Base-by-base conservation (phyloP, 2,113 vertebrate genomes). In the Ageneiosus marmoratus region DNA sequence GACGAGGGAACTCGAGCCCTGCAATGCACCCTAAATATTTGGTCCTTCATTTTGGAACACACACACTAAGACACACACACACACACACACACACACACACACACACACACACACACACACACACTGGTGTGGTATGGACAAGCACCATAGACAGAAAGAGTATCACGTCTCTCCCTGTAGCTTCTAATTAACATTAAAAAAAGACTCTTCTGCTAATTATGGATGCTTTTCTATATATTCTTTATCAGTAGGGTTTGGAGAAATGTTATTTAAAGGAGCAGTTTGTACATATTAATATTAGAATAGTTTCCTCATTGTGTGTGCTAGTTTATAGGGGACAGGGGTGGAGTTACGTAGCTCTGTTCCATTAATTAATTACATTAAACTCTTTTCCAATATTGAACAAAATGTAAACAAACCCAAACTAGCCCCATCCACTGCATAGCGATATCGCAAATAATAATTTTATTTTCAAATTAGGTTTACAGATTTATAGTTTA, bases 11-110 rank as follows among this genome's bases (percentile, higher is more conserved):
- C 74, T 55, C 20, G 50, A 82, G 80, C 78, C 84, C 10, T 51
- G 67, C 55, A 48, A 76, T 70, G 15, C 37, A 41, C 41, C 76
- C 4, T 70, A 60, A 73, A 78, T 70, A 78, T 87, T 84, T 84
- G 86, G 86, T 87, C 86, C 86, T 85, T 70, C 58, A 16, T 81
- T 51, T 55, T 50, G 37, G 27, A 46, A 32, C n/a, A n/a, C n/a
- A n/a, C n/a, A n/a, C n/a, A 77, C 65, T 29, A 48, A 37, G 15
- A 32, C 4, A 79, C 5, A 55, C 20, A 77, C 50, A 82, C 18
- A n/a, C n/a, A n/a, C n/a, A n/a, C 12, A 55, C 44, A 58, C 56
- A 77, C 63, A 67, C 37, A 62, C 60, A 81, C 20, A 55, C 44
- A 58, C 56, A 77, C 63, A 67, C 37, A 62, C 60, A 81, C 20